Base-by-base conservation (phyloP, 2,888 invertebrate genomes). In the Acholoe squamosa region DNA sequence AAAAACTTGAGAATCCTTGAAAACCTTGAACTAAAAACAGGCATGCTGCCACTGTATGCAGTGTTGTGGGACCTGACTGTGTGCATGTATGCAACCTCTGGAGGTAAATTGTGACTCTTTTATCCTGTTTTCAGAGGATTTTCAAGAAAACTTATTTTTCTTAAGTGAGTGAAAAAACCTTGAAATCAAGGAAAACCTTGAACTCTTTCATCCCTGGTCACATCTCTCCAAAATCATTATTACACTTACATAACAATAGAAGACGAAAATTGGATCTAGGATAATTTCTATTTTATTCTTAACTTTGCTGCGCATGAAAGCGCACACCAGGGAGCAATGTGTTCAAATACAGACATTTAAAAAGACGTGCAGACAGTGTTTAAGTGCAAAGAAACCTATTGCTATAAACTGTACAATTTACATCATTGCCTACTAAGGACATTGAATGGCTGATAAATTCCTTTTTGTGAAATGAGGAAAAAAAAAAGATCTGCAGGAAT, bases 401-500 rank as follows among this genome's bases (percentile, higher is more conserved):
- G 61, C 61, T 61, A 61, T n/a, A n/a, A 61, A 61, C 61, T 61
- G 61, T 61, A 61, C 61, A 61, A 61, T 61, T 61, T n/a, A 61
- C 61, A 61, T 61, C 3, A 61, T 61, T n/a, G 14, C 61, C n/a
- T 19, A 61, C n/a, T n/a, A 14, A 61, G 5, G 19, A 19, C 61
- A 61, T 61, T 28, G 25, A 61, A n/a, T 61, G 61, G 14, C 5
- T 25, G n/a, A 25, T 61, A 76, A 28, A 31, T 14, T 76, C 28
- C 3, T 14, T 76, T 31, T 1, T 28, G 76, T 76, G 16, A 28
- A 76, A 31, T 76, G 76, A 19, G n/a, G n/a, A n/a, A n/a, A n/a
- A 76, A 76, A 76, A 76, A 76, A 28, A 31, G 16, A 76, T 76
- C 76, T 76, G 76, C 76, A 76, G 76, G 76, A 76, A 76, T 76